These are phyloP conservation scores for Apamea monoglypha DNA, from an alignment of 2,888 invertebrate species.

Conservation along the genomic window DNA sequence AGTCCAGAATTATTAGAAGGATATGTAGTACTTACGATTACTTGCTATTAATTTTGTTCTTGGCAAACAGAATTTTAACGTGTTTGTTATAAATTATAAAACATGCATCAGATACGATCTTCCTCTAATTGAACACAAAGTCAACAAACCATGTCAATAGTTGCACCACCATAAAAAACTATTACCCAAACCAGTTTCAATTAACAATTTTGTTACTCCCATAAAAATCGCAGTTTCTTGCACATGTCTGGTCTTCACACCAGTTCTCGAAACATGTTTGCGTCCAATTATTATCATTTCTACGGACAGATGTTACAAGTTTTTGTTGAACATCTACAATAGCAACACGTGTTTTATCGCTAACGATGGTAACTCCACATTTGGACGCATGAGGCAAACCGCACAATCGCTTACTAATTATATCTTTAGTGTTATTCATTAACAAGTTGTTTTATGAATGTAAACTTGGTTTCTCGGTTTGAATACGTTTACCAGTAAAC, in stretches of 20 bases:
- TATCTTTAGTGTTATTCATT: conserved; percentile 56
- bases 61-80: not conserved
- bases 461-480: conserved; percentile 44
- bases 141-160: conserved; percentile 15
- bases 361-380: conserved; percentile 47
- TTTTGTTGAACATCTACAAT: conserved; percentile 53
- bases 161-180: conserved; percentile 20
- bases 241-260: conserved; percentile 39
- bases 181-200: conserved; percentile 40
- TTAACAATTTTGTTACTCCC: conserved; percentile 44
- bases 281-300: conserved; percentile 53
- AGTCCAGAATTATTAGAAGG: no score
- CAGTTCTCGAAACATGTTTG: conserved; percentile 54
- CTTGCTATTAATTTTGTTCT: not conserved
- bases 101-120: not conserved
- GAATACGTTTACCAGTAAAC: conserved; percentile 35
- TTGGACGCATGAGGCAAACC: conserved; percentile 48
- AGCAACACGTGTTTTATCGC: conserved; percentile 44
- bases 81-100: not conserved
- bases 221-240: conserved; percentile 56
- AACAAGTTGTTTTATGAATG: conserved; percentile 53
- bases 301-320: conserved; percentile 56
- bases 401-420: conserved; percentile 60
- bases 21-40: not conserved
- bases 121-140: conserved; percentile 4